Base-by-base conservation (phyloP, 2,888 invertebrate genomes). In the Yponomeuta evonymella region DNA sequence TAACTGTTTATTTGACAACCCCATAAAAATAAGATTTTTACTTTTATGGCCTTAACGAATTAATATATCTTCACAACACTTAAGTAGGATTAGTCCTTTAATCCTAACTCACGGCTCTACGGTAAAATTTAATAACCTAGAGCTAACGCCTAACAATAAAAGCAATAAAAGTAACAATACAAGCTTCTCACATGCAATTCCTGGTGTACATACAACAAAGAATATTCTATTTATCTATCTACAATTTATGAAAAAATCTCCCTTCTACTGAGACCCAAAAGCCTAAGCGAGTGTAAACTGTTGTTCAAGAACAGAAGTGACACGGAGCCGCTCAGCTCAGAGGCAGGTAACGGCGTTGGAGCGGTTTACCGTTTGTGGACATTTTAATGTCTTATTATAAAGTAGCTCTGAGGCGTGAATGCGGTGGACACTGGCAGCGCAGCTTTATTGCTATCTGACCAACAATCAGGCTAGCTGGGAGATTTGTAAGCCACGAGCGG, bases 311-410 rank as follows among this genome's bases (percentile, higher is more conserved):
- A 68, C 48, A 29, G 68, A 73, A 77, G 74, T 79, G 79, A 77
- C 81, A 79, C 72, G 72, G 71, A 72, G 71, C 75, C 73, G 74
- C 51, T 58, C 15, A 58, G 51, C 51, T 58, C 51, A 65, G 65
- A 76, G 75, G 76, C 75, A 74, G 74, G 73, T 87, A 88, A 87
- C 88, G 87, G 88, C 74, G 73, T 78, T n/a, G 48, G 30, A 48
- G 64, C 70, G 73, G 76, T 79, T 78, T 86, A 86, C 86, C 84
- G 86, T 85, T 82, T 74, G 73, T 76, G 77, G 79, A 82, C 84
- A 87, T 83, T 85, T 86, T 72, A 72, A 72, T 72, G 69, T 70
- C 72, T 72, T 72, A 72, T 72, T 72, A 70, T 72, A 72, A 72
- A 67, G 67, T 67, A 67, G 70, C 67, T 69, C 62, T 48, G 66